phyloP scores from a whole-genome alignment of 2,113 vertebrate species.

The Mesitornis unicolor region DNA sequence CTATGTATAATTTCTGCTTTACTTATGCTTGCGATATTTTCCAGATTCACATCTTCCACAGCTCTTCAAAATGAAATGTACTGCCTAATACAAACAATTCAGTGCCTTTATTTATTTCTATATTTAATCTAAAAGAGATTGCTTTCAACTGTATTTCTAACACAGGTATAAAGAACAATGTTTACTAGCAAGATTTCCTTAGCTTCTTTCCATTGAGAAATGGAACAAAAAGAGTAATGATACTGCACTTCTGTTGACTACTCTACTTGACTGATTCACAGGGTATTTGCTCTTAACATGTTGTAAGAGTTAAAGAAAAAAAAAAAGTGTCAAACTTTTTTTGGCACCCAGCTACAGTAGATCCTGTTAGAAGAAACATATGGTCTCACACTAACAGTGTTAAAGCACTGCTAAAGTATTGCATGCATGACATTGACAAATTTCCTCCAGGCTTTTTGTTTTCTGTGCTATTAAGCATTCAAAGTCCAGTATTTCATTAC shows the following conservation, averaged over 20 bases:
- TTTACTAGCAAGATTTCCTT: neutral
- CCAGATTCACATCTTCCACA: neutral
- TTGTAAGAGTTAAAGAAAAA: neutral
- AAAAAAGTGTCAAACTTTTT: constrained; percentile 19
- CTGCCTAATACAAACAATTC: neutral
- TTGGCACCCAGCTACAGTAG: constrained; percentile 37
- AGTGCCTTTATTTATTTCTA: neutral
- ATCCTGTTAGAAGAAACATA: constrained; percentile 65
- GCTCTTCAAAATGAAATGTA: neutral
- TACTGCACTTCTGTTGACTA: neutral
- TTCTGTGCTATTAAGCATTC: constrained; percentile 66
- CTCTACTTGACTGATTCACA: neutral
- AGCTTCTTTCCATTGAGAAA: constrained; percentile 29
- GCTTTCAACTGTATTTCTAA: neutral
- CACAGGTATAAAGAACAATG: neutral
- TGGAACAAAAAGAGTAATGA: neutral
- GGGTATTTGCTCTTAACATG: constrained; percentile 37
- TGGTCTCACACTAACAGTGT: constrained; percentile 54
- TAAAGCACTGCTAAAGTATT: constrained; percentile 56
- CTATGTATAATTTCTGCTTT: neutral
- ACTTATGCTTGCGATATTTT: neutral
- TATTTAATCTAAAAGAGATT: neutral
- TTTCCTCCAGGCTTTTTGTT: constrained; percentile 63
- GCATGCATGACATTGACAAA: constrained; percentile 55
- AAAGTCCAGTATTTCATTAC: constrained; percentile 66